phyloP scores from a whole-genome alignment of 2,113 vertebrate species.

The Pelvicachromis taeniatus region DNA sequence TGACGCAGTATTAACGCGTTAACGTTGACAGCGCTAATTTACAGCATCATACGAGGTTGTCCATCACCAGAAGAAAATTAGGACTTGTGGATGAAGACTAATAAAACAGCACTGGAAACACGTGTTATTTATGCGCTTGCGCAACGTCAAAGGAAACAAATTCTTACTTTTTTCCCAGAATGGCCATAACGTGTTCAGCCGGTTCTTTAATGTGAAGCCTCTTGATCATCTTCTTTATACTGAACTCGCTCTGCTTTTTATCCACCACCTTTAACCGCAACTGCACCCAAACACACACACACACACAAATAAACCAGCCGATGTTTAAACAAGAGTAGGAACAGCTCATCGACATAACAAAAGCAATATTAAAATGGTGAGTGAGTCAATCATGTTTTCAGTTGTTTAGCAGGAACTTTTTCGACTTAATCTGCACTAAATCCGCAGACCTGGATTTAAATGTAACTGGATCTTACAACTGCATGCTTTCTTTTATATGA shows the following conservation, averaged over 20 bases:
- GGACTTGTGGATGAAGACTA: neutral
- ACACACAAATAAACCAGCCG: neutral
- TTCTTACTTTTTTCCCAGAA: slow-evolving; percentile 81
- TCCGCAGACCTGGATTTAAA: neutral
- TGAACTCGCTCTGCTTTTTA: slow-evolving; percentile 74
- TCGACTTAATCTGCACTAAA: neutral
- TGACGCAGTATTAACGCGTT: no score
- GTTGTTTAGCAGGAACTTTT: neutral
- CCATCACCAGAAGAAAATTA: neutral
- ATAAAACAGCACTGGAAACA: neutral
- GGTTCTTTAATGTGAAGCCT: slow-evolving; percentile 82
- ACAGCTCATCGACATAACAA: no score
- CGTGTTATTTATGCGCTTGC: neutral
- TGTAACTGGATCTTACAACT: neutral
- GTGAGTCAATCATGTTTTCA: neutral
- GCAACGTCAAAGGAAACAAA: neutral
- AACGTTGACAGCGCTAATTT: no score
- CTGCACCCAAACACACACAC: slow-evolving; percentile 10
- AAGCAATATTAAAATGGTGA: neutral
- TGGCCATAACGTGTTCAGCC: slow-evolving; percentile 78
- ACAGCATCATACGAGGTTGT: neutral
- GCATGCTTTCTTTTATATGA: neutral
- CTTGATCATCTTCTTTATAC: slow-evolving; percentile 82
- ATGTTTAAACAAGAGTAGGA: neutral
- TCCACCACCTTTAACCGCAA: slow-evolving; percentile 39